Conservation (phyloP, 2,888 invertebrate species). For the Oasisia sp. region DNA sequence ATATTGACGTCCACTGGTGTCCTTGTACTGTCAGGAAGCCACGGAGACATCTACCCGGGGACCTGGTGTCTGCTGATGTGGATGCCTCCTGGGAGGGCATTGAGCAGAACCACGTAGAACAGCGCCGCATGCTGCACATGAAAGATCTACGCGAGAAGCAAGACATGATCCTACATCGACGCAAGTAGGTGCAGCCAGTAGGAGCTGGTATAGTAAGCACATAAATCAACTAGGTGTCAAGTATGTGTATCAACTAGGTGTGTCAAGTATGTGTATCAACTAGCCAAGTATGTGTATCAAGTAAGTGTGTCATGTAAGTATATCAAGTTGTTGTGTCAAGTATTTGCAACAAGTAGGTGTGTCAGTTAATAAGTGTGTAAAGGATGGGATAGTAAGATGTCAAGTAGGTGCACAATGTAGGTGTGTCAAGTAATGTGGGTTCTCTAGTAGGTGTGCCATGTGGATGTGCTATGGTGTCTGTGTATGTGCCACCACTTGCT, state of each 20-base stretch:
- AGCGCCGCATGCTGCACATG: conserved; percentile 51
- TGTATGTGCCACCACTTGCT: not conserved
- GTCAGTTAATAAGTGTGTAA: no score
- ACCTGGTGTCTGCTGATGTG: conserved; percentile 17
- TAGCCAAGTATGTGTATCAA: not conserved
- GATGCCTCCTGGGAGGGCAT: conserved; percentile 44
- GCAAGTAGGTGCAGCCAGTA: conserved; percentile 48
- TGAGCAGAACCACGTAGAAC: conserved; percentile 52
- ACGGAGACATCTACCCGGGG: conserved; percentile 18
- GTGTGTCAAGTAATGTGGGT: no score
- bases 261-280: not conserved
- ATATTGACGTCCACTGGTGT: not conserved
- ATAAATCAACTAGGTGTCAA: not conserved
- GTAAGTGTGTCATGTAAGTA: not conserved
- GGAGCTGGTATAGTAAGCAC: not conserved
- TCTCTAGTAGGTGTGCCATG: not conserved
- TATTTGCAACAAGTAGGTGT: no score
- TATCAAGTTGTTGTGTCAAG: no score
- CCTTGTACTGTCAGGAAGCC: not conserved
- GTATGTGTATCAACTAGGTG: not conserved
- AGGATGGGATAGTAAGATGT: no score
- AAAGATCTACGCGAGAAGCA: conserved; percentile 58
- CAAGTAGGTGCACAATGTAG: no score
- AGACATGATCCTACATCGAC: conserved; percentile 59
- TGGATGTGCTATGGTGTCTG: not conserved